Evolutionary conservation across 2,113 vertebrate species (phyloP).

Genomic region (Eurypyga helias): DNA sequence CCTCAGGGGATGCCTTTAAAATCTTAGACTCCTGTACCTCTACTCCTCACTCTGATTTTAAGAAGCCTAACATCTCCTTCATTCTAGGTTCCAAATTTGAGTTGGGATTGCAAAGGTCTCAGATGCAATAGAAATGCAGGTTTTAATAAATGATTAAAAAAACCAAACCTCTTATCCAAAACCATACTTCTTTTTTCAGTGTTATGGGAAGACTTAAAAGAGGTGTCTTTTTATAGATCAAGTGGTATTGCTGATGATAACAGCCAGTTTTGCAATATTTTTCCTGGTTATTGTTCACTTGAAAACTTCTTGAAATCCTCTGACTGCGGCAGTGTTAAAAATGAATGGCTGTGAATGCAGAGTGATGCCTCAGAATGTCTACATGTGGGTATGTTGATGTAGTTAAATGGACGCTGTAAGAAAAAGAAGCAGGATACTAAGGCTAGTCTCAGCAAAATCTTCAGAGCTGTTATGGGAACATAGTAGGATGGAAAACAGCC

Average conservation of each 20-base stretch:
- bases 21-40: not conserved
- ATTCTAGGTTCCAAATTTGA: not conserved
- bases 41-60: not conserved
- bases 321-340: not conserved
- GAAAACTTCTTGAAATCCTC: not conserved
- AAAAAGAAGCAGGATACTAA: not conserved
- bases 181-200: not conserved
- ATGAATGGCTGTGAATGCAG: not conserved
- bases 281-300: not conserved
- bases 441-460: not conserved
- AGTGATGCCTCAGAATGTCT: not conserved
- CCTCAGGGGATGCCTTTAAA: not conserved
- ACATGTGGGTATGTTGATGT: not conserved
- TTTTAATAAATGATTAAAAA: not conserved
- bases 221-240: not conserved
- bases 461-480: not conserved
- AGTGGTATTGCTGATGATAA: not conserved
- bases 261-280: not conserved
- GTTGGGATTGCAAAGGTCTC: rapidly evolving
- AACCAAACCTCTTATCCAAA: no score
- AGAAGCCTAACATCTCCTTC: not conserved
- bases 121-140: not conserved
- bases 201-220: not conserved
- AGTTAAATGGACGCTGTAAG: not conserved
- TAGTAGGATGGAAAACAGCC: not conserved